Conservation (phyloP, 1,140 invertebrate species). For the Zaprionus lachaisei region DNA sequence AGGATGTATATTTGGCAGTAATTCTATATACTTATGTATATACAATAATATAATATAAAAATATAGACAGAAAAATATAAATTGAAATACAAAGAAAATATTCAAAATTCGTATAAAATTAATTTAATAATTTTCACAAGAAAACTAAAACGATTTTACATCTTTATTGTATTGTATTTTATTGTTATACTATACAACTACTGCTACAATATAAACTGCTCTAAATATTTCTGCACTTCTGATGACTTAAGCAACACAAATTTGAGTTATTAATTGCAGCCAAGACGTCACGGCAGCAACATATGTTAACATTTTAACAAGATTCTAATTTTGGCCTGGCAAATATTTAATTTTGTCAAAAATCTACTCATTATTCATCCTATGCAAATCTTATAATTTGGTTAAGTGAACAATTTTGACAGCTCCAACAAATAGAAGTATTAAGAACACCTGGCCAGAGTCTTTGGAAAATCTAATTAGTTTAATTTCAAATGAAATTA, state of each 20-base stretch:
- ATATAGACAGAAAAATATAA: no score
- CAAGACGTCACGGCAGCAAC: not conserved
- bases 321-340: not conserved
- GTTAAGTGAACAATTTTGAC: conserved; percentile 23
- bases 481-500: conserved; percentile 70
- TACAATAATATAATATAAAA: no score
- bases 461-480: conserved; percentile 62
- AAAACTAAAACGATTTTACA: no score
- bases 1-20: no score
- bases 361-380: not conserved
- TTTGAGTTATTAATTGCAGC: not conserved
- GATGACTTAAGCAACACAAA: not conserved
- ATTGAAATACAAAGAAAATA: no score
- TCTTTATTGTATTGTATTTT: no score
- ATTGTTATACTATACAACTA: no score
- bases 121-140: no score
- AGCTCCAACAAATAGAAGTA: conserved; percentile 9
- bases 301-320: not conserved
- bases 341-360: not conserved
- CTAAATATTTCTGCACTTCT: not conserved
- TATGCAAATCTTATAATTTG: conserved; percentile 14
- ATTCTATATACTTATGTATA: no score
- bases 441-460: conserved; percentile 17
- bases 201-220: no score
- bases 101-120: no score